These are phyloP conservation scores for Athene cunicularia DNA, from an alignment of 2,113 vertebrate species.

Conservation along the genomic window DNA sequence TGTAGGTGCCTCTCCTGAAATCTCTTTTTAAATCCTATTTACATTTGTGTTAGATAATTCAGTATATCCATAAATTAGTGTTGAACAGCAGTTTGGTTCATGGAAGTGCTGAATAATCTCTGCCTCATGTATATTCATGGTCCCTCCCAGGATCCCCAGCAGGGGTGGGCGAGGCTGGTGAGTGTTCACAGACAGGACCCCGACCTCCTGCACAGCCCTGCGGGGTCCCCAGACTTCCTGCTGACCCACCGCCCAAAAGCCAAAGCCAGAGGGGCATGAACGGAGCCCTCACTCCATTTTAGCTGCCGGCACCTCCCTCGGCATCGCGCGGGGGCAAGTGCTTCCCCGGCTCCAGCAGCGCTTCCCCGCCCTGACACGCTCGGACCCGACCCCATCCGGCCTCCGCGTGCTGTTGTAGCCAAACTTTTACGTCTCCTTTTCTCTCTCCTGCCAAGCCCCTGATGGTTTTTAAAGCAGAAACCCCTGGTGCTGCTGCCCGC, in stretches of 20 bases:
- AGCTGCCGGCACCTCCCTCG: not conserved
- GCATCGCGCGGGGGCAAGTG: fast-evolving
- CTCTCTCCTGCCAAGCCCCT: not conserved
- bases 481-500: not conserved
- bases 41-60: not conserved
- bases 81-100: not conserved
- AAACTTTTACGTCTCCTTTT: not conserved
- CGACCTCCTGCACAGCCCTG: not conserved
- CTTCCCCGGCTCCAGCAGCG: not conserved
- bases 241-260: fast-evolving
- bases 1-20: not conserved
- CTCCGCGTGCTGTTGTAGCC: fast-evolving
- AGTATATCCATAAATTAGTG: conserved; percentile 12
- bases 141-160: not conserved
- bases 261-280: not conserved
- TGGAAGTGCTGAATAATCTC: not conserved
- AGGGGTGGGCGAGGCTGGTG: not conserved
- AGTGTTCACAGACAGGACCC: not conserved
- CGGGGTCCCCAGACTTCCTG: not conserved
- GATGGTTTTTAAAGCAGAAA: not conserved
- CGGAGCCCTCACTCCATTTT: fast-evolving
- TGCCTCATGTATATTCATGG: not conserved
- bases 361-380: not conserved
- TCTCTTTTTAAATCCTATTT: not conserved
- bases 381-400: fast-evolving